Percentiles rank a stretch among this genome's conserved stretches.
These are phyloP conservation scores for Sinohyriopsis cumingii DNA, from an alignment of 2,888 invertebrate genomes.

Conservation along the genomic window DNA sequence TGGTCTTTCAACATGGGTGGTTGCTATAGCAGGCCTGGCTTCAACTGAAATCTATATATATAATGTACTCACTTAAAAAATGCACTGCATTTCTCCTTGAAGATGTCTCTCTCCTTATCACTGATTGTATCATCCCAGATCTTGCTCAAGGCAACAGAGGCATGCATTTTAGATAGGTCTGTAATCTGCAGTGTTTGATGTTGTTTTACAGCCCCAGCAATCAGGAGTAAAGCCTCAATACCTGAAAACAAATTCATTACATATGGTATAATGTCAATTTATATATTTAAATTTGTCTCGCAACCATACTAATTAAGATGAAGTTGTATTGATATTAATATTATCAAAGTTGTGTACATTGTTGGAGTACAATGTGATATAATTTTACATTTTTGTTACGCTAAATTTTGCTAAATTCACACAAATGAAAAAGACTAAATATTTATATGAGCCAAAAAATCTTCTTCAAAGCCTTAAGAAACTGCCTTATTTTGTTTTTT, in stretches of 20 bases:
- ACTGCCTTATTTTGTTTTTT: too few relatives aligned
- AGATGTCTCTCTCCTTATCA: constrained; percentile 77
- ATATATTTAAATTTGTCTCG: background rate
- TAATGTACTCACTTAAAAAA: constrained; percentile 64
- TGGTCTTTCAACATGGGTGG: background rate
- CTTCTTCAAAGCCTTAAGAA: too few relatives aligned
- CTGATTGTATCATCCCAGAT: constrained; percentile 97
- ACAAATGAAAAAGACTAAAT: too few relatives aligned
- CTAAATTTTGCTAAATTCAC: too few relatives aligned
- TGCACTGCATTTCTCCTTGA: constrained; percentile 60
- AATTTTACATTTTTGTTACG: too few relatives aligned
- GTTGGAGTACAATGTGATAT: too few relatives aligned
- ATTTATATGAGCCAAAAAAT: too few relatives aligned
- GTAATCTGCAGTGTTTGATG: constrained; percentile 87
- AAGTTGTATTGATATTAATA: background rate
- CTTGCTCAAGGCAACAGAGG: constrained; percentile 90
- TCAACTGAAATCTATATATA: background rate
- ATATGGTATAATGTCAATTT: background rate
- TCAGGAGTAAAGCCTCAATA: constrained; percentile 84
- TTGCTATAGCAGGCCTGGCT: background rate
- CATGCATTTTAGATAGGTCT: constrained; percentile 89
- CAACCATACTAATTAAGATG: background rate
- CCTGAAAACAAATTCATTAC: constrained; percentile 59
- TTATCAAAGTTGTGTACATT: background rate
- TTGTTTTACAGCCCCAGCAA: constrained; percentile 94